phyloP scores from a whole-genome alignment of 1,140 invertebrate species.

The honey bee (Apis mellifera) region DNA sequence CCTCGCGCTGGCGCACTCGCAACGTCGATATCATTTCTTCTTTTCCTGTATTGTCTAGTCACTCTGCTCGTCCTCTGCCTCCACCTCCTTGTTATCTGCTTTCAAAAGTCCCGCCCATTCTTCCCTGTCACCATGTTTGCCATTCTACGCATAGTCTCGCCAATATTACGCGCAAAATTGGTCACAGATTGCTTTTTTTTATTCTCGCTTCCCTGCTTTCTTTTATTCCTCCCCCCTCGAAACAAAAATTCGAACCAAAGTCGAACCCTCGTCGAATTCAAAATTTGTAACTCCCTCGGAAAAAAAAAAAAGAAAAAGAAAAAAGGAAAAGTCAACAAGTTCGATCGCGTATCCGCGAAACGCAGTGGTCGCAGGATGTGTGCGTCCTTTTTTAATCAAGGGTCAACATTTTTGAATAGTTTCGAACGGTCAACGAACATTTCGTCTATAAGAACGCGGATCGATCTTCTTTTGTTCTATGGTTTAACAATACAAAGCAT shows the following conservation, averaged over 20 bases:
- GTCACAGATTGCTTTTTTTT: not conserved
- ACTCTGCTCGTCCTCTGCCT: constrained; percentile 68
- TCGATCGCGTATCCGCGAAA: not conserved
- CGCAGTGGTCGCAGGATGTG: not conserved
- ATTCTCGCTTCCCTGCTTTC: too few species aligned
- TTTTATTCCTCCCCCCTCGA: too few species aligned
- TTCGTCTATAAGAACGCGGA: constrained; percentile 42
- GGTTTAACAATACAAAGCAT: constrained; percentile 62
- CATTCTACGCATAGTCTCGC: not conserved
- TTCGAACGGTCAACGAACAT: constrained; percentile 35
- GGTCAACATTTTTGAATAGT: constrained; percentile 46
- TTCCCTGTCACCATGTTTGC: constrained; percentile 24
- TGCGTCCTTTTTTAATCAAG: not conserved
- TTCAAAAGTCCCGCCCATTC: constrained; percentile 70
- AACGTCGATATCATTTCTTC: constrained; percentile 60
- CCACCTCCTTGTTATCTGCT: constrained; percentile 49
- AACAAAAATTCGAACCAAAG: not conserved
- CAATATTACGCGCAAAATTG: not conserved
- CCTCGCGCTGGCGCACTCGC: constrained; percentile 73
- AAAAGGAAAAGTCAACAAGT: not conserved
- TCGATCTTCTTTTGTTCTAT: constrained; percentile 55
- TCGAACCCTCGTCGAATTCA: too few species aligned
- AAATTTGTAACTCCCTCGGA: not conserved
- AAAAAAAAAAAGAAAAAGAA: not conserved
- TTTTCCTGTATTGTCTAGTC: constrained; percentile 74